Conservation (phyloP, 1,140 invertebrate genomes). For the Paramacrobiotus metropolitanus region DNA sequence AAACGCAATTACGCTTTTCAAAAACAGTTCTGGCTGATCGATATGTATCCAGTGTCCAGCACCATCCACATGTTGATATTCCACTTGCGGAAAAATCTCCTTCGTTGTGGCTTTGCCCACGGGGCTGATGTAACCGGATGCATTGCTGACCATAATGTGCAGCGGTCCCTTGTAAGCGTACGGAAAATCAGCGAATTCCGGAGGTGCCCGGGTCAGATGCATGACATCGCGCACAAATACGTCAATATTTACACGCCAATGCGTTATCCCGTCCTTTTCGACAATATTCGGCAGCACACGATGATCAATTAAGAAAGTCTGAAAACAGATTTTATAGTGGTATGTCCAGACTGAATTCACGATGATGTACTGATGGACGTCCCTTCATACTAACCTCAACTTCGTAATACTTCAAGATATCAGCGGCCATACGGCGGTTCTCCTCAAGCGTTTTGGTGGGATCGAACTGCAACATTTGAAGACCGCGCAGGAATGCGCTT, state of each 20-base stretch:
- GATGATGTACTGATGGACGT: neutral
- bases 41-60: neutral
- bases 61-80: neutral
- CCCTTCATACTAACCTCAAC: neutral
- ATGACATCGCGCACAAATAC: neutral
- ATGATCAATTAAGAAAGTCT: neutral
- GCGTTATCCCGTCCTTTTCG: neutral
- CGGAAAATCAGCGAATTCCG: too few relatives aligned
- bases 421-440: neutral
- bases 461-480: neutral
- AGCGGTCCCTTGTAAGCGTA: neutral
- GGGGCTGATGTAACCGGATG: neutral
- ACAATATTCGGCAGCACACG: neutral
- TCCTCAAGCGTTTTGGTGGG: neutral
- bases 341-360: neutral
- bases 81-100: neutral
- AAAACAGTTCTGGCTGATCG: neutral
- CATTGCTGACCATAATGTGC: neutral
- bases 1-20: neutral
- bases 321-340: neutral
- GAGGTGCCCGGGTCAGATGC: neutral
- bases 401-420: neutral
- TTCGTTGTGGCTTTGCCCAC: neutral
- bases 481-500: neutral
- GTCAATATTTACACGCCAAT: neutral